Evolutionary conservation across 2,888 invertebrate species (phyloP).

Genomic region (Diaperis boleti): DNA sequence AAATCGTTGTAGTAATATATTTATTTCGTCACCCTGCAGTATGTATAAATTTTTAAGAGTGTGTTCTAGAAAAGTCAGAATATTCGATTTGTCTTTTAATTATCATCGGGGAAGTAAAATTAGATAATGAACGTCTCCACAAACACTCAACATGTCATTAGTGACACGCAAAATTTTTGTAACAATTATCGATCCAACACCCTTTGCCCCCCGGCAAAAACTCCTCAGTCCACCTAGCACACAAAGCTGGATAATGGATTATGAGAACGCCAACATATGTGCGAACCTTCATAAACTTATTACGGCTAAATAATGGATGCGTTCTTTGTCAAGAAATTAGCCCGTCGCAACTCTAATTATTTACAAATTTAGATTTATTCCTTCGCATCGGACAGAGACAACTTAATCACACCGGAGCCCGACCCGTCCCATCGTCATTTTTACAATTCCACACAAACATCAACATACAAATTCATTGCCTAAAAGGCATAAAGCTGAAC

Average conservation of each 20-base stretch:
- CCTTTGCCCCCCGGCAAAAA: slow-evolving; percentile 49
- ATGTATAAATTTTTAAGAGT: too few species aligned
- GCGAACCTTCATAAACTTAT: slow-evolving; percentile 48
- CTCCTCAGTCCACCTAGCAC: slow-evolving; percentile 41
- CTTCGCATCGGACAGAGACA: slow-evolving; percentile 26
- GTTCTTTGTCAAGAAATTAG: slow-evolving; percentile 48
- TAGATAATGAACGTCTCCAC: too few species aligned
- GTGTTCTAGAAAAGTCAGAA: too few species aligned
- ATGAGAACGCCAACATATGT: slow-evolving; percentile 56
- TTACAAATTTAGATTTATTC: slow-evolving; percentile 50
- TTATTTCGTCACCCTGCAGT: too few species aligned
- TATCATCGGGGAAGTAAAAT: too few species aligned
- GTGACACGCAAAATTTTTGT: too few species aligned
- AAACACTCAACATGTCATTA: too few species aligned
- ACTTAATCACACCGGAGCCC: slow-evolving; percentile 21
- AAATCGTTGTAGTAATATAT: too few species aligned
- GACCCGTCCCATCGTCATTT: slow-evolving; percentile 14
- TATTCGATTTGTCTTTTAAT: too few species aligned
- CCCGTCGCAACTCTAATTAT: slow-evolving; percentile 44
- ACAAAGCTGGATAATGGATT: slow-evolving; percentile 51
- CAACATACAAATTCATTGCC: slow-evolving; percentile 33
- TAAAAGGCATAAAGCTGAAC: slow-evolving; percentile 36
- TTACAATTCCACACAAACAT: slow-evolving; percentile 6
- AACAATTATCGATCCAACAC: too few species aligned
- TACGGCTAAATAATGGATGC: slow-evolving; percentile 42